phyloP scores from a whole-genome alignment of 2,113 vertebrate genomes.

The Chaenocephalus aceratus region DNA sequence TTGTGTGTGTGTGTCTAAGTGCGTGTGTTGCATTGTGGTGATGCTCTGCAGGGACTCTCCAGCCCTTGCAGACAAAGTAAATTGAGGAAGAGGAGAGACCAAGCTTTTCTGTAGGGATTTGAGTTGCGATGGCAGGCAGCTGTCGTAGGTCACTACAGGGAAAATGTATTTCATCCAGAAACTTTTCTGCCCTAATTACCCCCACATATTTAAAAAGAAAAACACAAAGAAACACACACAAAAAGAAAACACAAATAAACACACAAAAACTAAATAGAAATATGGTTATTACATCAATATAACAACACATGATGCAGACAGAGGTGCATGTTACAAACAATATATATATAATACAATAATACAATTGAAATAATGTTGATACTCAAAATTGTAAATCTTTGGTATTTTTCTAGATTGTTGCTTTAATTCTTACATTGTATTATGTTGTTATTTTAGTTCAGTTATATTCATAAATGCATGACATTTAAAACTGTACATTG shows the following conservation, averaged over 20 bases:
- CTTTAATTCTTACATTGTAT: background rate
- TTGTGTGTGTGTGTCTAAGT: slow-evolving; percentile 78
- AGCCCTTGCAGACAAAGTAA: slow-evolving; percentile 86
- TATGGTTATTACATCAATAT: background rate
- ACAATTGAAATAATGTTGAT: background rate
- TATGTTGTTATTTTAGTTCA: background rate
- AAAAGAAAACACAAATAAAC: slow-evolving; percentile 2
- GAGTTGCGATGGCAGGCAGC: slow-evolving; percentile 79
- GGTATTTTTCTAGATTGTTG: background rate
- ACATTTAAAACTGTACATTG: background rate
- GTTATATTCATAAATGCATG: background rate
- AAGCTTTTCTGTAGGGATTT: too few species aligned
- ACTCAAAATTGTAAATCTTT: background rate
- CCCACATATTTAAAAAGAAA: background rate
- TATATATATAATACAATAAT: background rate
- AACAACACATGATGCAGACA: too few species aligned
- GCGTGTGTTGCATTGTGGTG: slow-evolving; percentile 69
- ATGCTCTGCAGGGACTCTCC: slow-evolving; percentile 52
- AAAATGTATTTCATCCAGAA: slow-evolving; percentile 89
- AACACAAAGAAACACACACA: background rate
- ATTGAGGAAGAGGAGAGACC: slow-evolving; percentile 79
- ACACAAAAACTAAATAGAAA: background rate
- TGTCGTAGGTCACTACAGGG: slow-evolving; percentile 75
- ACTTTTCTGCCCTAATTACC: slow-evolving; percentile 85
- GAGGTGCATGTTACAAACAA: background rate